Evolutionary conservation across 2,113 vertebrate species (phyloP), one percentile per base, ranked within the genome.

Genomic region (Calonectris borealis): DNA sequence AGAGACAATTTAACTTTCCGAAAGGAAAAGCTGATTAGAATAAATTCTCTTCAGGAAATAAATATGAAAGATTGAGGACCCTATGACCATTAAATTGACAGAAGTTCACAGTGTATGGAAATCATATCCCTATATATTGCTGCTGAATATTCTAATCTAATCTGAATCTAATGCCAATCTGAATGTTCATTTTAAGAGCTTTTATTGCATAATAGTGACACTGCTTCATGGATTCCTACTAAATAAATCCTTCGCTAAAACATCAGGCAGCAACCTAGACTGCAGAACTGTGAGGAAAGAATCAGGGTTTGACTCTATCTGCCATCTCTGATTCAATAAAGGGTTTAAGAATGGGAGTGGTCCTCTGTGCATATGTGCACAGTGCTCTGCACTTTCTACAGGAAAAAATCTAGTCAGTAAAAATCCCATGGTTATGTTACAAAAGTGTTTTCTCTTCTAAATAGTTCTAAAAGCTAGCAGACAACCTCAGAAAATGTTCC

Each of bases 21-120:
- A 82, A 51, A 94, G n/a, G 40, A 92, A 97, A 97, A 93, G 31
- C 8, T 25, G 24, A 89, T 89, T 89, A 90, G 26, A 71, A 22
- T 77, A 72, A 84, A 42, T 88, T 94, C 4, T 77, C 36, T 62
- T 68, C 61, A 77, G 80, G 55, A 95, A 94, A 95, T 68, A 89
- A 82, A 83, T 75, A 61, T 13, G 38, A 75, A 40, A 72, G 25
- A 71, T 9, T 4, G 7, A 71, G 42, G 44, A 65, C 24, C 15
- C 11, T 58, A 36, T 61, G 72, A 71, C 34, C 44, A 78, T 44
- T 84, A 87, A 21, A 75, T 78, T 75, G 38, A 48, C n/a, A 71
- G n/a, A 86, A 78, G 3, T 75, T 93, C 57, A 79, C 11, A 51
- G 38, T 29, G n/a, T 82, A 16, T 29, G 25, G 34, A 89, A 94